phyloP scores from a whole-genome alignment of 2,888 invertebrate species.

The Flabesymbios commensalis region DNA sequence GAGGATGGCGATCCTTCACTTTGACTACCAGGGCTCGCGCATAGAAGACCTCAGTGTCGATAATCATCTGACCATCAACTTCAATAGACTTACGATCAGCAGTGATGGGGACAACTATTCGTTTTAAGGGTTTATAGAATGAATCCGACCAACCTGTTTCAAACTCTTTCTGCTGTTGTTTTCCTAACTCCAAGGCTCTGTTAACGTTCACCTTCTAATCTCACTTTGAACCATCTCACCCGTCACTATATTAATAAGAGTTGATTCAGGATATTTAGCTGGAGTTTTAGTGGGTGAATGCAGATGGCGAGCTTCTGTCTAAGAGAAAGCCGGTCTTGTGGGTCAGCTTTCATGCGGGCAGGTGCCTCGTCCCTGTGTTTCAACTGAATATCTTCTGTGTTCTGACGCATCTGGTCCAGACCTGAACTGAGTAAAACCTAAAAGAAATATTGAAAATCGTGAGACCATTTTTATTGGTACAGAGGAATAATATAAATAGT shows the following conservation, averaged over 20 bases:
- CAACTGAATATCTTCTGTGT: background rate
- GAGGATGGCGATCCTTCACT: background rate
- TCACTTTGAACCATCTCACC: conserved; percentile 13
- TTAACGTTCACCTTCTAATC: conserved; percentile 20
- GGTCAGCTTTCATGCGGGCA: conserved; percentile 22
- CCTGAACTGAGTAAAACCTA: background rate
- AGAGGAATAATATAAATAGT: background rate
- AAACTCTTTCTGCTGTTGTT: conserved; percentile 14
- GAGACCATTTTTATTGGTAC: background rate
- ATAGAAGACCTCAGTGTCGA: conserved; percentile 9
- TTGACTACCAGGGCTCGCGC: conserved; percentile 11
- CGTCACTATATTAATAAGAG: conserved; percentile 15
- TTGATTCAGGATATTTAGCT: conserved; percentile 4
- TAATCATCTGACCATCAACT: conserved; percentile 12
- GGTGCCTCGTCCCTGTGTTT: conserved; percentile 28
- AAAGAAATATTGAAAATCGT: background rate
- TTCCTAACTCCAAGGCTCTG: conserved; percentile 17
- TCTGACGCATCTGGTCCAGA: conserved; percentile 3
- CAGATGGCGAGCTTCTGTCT: conserved; percentile 20
- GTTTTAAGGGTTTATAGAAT: conserved; percentile 19
- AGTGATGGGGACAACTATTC: conserved; percentile 8
- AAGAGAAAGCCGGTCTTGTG: conserved; percentile 10
- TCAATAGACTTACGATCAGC: conserved; percentile 14
- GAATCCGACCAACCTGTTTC: conserved; percentile 20
- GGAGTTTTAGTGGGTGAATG: conserved; percentile 23